phyloP scores from a whole-genome alignment of 2,888 invertebrate species.

The Cacoxenus indagator region DNA sequence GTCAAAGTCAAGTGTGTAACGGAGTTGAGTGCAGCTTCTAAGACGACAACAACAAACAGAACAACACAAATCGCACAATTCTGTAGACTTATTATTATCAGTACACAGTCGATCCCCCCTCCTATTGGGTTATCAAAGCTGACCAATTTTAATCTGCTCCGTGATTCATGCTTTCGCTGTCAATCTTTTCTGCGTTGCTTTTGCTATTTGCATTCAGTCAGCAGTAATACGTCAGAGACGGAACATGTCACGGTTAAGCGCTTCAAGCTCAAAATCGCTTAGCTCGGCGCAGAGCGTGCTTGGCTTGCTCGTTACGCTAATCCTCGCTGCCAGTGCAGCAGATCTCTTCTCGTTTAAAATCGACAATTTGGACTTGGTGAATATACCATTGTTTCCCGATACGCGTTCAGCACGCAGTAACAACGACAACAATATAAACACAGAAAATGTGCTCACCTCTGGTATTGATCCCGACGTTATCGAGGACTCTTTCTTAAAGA shows the following conservation, averaged over 20 bases:
- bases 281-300: constrained; percentile 22
- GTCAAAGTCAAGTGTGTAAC: constrained; percentile 47
- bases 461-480: constrained; percentile 59
- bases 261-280: not conserved
- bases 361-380: constrained; percentile 54
- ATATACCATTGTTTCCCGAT: constrained; percentile 37
- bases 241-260: constrained; percentile 24
- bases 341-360: constrained; percentile 46
- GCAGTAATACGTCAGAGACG: constrained; percentile 42
- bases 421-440: not conserved
- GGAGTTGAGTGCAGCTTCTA: too few species aligned
- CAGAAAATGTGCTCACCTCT: constrained; percentile 19
- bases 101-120: constrained; percentile 43
- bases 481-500: constrained; percentile 60
- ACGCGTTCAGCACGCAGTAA: constrained; percentile 12
- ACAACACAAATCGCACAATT: too few species aligned
- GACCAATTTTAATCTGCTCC: constrained; percentile 32
- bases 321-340: constrained; percentile 28
- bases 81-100: too few species aligned
- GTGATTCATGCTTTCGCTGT: constrained; percentile 19
- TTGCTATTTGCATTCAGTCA: constrained; percentile 44
- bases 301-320: constrained; percentile 29
- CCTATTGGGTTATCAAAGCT: constrained; percentile 14
- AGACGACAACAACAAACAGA: too few species aligned
- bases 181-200: not conserved